Percentiles rank a stretch among this genome's conserved stretches.
phyloP scores from a whole-genome alignment of 2,113 vertebrate species.

The Laticauda laticaudata region DNA sequence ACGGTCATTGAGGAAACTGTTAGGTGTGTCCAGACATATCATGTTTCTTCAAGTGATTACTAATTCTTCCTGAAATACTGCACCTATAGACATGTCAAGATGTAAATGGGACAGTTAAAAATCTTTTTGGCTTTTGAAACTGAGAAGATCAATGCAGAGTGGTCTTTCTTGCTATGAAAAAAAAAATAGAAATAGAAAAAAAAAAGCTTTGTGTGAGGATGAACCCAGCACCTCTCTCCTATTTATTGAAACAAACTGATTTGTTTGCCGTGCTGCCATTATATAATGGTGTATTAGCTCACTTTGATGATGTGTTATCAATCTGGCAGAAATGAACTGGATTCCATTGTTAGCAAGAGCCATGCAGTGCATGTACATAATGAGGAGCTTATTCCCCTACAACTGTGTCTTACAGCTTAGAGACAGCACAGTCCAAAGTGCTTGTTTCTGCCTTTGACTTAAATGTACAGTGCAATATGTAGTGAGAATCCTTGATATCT shows the following conservation, averaged over 20 bases:
- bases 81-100: not conserved
- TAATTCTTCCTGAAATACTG: not conserved
- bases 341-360: not conserved
- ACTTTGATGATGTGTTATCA: not conserved
- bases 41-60: not conserved
- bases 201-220: not conserved
- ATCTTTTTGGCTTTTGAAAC: not conserved
- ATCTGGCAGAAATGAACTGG: not conserved
- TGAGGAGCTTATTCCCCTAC: not conserved
- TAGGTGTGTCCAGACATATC: not conserved
- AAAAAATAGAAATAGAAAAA: not conserved
- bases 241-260: not conserved
- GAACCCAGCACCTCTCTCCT: not conserved
- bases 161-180: not conserved
- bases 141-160: not conserved
- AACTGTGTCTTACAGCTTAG: not conserved
- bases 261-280: not conserved
- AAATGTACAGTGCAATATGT: not conserved
- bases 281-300: not conserved
- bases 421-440: not conserved
- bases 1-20: not conserved
- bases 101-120: not conserved
- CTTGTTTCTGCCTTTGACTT: not conserved
- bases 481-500: not conserved
- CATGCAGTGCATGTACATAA: not conserved